phyloP scores from a whole-genome alignment of 1,140 invertebrate genomes.

The Phymastichus coffea region DNA sequence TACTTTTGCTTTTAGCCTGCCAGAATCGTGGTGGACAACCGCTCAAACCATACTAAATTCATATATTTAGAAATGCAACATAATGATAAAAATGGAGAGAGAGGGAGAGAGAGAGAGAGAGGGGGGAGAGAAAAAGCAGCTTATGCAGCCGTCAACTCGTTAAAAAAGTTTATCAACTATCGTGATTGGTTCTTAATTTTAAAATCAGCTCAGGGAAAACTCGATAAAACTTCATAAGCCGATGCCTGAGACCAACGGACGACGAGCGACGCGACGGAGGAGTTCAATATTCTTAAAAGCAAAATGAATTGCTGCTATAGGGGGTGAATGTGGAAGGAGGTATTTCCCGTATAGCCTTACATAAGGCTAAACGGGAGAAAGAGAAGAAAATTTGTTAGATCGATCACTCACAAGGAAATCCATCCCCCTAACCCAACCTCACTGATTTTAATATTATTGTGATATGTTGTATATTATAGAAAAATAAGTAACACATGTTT shows the following conservation, averaged over 20 bases:
- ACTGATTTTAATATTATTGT: constrained; percentile 8
- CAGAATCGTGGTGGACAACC: background rate
- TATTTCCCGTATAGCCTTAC: background rate
- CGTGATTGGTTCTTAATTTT: constrained; percentile 2
- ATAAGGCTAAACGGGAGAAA: no score
- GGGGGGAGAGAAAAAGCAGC: no score
- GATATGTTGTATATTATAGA: constrained; percentile 10
- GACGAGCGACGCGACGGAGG: background rate
- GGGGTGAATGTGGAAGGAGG: no score
- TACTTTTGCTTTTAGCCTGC: background rate
- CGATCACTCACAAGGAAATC: background rate
- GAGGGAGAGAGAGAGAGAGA: no score
- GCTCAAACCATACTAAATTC: no score
- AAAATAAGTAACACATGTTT: background rate
- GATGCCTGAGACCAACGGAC: background rate
- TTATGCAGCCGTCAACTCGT: no score
- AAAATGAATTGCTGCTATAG: background rate
- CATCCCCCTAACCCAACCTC: no score
- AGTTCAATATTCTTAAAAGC: constrained; percentile 11
- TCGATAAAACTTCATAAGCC: constrained; percentile 18
- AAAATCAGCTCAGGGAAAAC: constrained; percentile 4
- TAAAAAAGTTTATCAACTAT: constrained; percentile 5
- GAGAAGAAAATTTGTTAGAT: background rate
- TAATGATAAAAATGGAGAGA: no score
- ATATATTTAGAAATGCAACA: no score